phyloP scores from a whole-genome alignment of 2,797 vertebrate genomes.

The Florisuga fusca region DNA sequence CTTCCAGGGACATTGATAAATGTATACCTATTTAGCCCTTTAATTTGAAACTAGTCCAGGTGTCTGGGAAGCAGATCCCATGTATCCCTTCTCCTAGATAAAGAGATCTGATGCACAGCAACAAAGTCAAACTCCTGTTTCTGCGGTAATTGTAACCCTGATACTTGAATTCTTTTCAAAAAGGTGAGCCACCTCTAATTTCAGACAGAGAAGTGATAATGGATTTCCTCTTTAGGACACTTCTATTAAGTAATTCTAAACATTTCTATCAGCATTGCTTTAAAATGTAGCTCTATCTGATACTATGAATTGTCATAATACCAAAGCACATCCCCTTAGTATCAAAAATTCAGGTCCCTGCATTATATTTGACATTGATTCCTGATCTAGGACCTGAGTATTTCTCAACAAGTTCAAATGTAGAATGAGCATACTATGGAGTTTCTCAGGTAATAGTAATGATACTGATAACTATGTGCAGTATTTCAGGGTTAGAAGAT shows the following conservation, averaged over 20 bases:
- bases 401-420: not conserved
- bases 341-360: not conserved
- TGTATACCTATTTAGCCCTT: not conserved
- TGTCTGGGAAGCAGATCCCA: not conserved
- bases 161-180: not conserved
- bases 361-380: not conserved
- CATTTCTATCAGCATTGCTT: not conserved
- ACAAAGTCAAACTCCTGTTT: not conserved
- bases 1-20: not conserved
- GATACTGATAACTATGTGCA: not conserved
- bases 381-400: not conserved
- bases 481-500: not conserved
- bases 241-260: not conserved
- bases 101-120: not conserved
- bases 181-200: not conserved
- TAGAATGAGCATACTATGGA: not conserved
- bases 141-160: not conserved
- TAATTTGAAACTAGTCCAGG: not conserved
- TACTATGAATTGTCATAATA: not conserved
- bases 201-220: not conserved
- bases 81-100: not conserved
- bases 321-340: not conserved
- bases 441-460: not conserved
- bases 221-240: not conserved
- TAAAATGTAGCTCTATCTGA: not conserved